These are phyloP conservation scores for Malaclemys terrapin DNA, from an alignment of 2,113 vertebrate genomes.

Conservation along the genomic window DNA sequence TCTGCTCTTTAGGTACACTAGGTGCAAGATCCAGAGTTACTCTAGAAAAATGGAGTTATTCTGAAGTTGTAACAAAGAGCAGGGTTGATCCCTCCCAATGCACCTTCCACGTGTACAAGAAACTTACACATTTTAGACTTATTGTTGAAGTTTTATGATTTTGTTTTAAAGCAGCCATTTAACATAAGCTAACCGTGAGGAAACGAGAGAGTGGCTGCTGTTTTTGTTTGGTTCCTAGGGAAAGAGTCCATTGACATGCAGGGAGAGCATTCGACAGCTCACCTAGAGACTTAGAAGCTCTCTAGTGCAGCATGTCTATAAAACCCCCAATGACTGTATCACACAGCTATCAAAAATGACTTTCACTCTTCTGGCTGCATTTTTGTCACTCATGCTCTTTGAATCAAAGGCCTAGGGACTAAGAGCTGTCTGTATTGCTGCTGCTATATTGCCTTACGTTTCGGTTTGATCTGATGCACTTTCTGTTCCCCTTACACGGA, in stretches of 20 bases:
- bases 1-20: neutral
- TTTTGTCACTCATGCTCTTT: neutral
- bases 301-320: accelerated
- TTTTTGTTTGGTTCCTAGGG: neutral
- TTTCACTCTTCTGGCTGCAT: neutral
- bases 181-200: neutral
- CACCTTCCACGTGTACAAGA: neutral
- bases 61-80: neutral
- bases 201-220: neutral
- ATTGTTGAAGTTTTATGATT: neutral
- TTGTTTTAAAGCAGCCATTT: neutral
- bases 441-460: neutral
- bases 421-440: neutral
- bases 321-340: neutral
- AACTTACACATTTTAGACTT: neutral
- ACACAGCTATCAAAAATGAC: neutral
- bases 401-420: neutral
- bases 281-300: neutral
- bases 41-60: neutral
- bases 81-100: neutral
- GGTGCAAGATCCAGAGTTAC: neutral
- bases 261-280: neutral
- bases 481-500: neutral
- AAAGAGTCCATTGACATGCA: neutral
- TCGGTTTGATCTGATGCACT: neutral